These are phyloP conservation scores for Theonella swinhoei DNA, from an alignment of 37 sponge, comb jelly and placozoan genomes.

Conservation along the genomic window DNA sequence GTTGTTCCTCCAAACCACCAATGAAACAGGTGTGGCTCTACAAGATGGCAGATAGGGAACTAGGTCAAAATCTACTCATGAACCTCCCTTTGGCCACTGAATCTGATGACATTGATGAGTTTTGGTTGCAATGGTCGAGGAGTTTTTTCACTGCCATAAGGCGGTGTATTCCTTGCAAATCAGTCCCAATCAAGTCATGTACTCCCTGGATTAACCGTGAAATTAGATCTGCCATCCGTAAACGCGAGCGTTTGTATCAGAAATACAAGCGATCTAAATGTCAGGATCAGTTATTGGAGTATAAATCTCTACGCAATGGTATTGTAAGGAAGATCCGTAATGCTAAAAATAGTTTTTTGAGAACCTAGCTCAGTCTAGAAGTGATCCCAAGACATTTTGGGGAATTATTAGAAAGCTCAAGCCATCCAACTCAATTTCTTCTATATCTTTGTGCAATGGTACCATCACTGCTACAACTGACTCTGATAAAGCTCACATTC, in stretches of 20 bases:
- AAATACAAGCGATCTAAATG: background rate
- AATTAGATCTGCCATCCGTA: background rate
- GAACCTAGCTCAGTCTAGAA: background rate
- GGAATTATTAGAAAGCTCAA: background rate
- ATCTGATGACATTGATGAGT: background rate
- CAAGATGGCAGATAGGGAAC: background rate
- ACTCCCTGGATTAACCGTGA: background rate
- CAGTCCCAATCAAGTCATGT: background rate
- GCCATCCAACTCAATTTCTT: no score
- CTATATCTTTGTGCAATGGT: background rate
- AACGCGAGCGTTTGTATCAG: background rate
- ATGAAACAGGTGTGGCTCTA: background rate
- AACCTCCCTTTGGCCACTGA: background rate
- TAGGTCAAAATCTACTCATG: background rate
- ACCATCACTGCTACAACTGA: slow-evolving; percentile 17
- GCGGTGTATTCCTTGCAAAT: background rate
- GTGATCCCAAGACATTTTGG: background rate
- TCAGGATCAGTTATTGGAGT: background rate
- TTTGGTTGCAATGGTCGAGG: background rate
- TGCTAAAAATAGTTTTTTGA: background rate
- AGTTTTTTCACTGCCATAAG: background rate
- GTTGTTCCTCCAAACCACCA: background rate
- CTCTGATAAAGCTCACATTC: slow-evolving; percentile 18
- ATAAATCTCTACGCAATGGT: background rate
- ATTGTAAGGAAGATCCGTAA: background rate